Percentiles rank a stretch among this genome's conserved stretches.
phyloP scores from a whole-genome alignment of 2,888 invertebrate genomes.

The Ormyrus pomaceus region DNA sequence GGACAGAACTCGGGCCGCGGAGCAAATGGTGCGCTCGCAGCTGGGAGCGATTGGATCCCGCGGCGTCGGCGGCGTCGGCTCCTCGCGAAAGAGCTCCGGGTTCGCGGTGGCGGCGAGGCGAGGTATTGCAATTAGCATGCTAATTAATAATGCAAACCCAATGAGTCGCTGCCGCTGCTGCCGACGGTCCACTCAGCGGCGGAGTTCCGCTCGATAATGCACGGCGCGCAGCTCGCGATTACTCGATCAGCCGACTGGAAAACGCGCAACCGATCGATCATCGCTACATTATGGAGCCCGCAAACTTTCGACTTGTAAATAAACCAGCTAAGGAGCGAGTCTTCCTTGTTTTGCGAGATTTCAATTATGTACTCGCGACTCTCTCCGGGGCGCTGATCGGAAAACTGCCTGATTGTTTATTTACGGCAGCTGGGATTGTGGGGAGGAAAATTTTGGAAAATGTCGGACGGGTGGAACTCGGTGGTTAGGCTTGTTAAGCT shows the following conservation, averaged over 20 bases:
- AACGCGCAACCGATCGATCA: conserved; percentile 33
- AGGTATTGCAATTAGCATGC: conserved; percentile 68
- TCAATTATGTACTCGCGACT: conserved; percentile 18
- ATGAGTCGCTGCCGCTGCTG: conserved; percentile 57
- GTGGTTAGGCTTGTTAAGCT: conserved; percentile 1
- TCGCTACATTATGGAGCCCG: conserved; percentile 2
- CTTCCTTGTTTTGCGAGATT: no score
- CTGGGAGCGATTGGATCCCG: no score
- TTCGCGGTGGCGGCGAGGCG: conserved; percentile 48
- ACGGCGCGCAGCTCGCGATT: conserved; percentile 63
- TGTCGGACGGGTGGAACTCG: neutral
- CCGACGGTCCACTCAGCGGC: conserved; percentile 61
- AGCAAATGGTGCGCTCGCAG: no score
- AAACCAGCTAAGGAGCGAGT: neutral
- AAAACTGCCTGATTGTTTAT: conserved; percentile 25
- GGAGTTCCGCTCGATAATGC: conserved; percentile 63
- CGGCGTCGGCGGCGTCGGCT: neutral
- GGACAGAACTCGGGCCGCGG: no score
- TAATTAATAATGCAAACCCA: conserved; percentile 69
- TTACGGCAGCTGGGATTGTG: neutral
- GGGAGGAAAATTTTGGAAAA: conserved; percentile 13
- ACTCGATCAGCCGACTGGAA: conserved; percentile 47
- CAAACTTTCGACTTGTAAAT: neutral
- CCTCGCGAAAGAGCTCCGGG: conserved; percentile 3
- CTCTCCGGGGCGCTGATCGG: neutral